These are phyloP conservation scores for Biston stratarius DNA, from an alignment of 2,888 invertebrate genomes.

Conservation along the genomic window DNA sequence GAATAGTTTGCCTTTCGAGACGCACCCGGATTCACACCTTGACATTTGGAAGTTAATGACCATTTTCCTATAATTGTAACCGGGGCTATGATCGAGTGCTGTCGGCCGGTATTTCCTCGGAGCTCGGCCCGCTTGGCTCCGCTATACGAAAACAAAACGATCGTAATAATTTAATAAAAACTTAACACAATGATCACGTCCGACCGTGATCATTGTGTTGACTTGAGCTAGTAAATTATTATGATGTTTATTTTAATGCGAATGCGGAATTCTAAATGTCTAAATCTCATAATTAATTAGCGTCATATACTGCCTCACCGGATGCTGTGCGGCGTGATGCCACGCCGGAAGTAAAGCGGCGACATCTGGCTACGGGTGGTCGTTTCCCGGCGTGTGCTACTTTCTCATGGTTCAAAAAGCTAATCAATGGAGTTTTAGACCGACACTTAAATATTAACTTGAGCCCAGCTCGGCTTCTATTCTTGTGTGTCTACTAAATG, in stretches of 20 bases:
- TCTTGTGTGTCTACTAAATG: too few species aligned
- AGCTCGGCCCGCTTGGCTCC: neutral
- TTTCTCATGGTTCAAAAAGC: too few species aligned
- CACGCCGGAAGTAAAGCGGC: too few species aligned
- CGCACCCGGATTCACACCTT: constrained; percentile 21
- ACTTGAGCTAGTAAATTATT: neutral
- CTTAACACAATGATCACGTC: neutral
- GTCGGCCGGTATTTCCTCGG: neutral
- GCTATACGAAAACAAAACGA: neutral
- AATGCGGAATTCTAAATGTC: neutral
- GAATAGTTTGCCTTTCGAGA: neutral
- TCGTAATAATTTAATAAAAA: neutral
- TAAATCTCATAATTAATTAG: neutral
- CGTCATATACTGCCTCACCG: neutral
- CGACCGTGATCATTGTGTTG: too few species aligned
- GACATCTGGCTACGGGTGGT: neutral
- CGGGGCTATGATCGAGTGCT: constrained; percentile 7
- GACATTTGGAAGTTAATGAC: constrained; percentile 20
- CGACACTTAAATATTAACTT: too few species aligned
- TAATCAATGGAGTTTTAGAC: too few species aligned
- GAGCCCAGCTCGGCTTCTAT: too few species aligned
- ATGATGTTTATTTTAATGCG: constrained; percentile 4
- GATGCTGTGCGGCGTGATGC: too few species aligned
- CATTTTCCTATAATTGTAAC: constrained; percentile 10
- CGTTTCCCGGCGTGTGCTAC: too few species aligned